These are phyloP conservation scores for Pundamilia nyererei DNA, from an alignment of 2,113 vertebrate genomes.

Conservation along the genomic window DNA sequence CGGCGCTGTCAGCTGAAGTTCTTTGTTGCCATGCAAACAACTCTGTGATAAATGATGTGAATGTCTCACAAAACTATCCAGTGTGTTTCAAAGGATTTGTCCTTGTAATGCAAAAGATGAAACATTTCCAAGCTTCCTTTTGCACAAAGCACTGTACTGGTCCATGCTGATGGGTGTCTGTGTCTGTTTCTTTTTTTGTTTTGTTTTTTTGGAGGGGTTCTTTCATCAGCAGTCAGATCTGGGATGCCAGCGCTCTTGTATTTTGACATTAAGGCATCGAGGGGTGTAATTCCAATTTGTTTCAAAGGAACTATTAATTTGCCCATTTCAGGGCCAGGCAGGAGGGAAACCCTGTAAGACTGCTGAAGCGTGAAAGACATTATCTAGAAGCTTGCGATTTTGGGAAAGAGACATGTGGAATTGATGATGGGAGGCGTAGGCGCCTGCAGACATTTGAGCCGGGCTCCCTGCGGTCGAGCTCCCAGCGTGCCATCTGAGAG, in stretches of 20 bases:
- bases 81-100: not conserved
- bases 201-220: not conserved
- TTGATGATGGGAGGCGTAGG: constrained; percentile 83
- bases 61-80: not conserved
- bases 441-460: constrained; percentile 80
- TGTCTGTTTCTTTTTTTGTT: not conserved
- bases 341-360: constrained; percentile 84
- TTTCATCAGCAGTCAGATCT: constrained; percentile 36
- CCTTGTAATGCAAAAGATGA: not conserved
- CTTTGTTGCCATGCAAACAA: not conserved
- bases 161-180: not conserved
- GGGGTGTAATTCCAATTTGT: constrained; percentile 85
- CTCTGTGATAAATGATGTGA: not conserved
- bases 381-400: constrained; percentile 85
- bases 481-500: constrained; percentile 83
- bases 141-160: not conserved
- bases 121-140: not conserved
- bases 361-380: constrained; percentile 85
- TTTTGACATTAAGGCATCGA: constrained; percentile 74
- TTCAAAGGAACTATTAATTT: constrained; percentile 91
- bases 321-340: constrained; percentile 84
- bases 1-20: not conserved
- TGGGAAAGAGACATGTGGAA: constrained; percentile 77
- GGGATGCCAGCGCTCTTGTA: constrained; percentile 24
- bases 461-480: constrained; percentile 81